Percentiles rank a stretch among this genome's conserved stretches.
phyloP scores from a whole-genome alignment of 35 echinoderm and acorn worm species.

The Holothuria glaberrima region DNA sequence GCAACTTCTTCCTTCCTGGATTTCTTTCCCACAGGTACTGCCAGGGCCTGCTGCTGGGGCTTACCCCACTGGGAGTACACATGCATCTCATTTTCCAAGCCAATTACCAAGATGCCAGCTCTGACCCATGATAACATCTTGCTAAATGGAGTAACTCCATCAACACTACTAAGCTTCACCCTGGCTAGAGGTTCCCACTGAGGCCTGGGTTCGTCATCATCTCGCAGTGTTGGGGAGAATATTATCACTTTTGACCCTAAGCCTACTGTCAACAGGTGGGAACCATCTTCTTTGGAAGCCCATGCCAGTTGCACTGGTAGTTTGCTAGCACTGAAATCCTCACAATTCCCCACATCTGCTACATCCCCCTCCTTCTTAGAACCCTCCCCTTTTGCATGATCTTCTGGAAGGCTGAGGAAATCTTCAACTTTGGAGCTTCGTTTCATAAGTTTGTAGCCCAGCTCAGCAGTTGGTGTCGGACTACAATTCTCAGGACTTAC shows the following conservation, averaged over 20 bases:
- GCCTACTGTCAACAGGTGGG: conserved; percentile 89
- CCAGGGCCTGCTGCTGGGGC: not conserved
- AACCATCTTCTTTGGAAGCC: conserved; percentile 98
- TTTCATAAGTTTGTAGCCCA: conserved; percentile 96
- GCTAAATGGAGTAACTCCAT: conserved; percentile 84
- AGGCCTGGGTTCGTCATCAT: conserved; percentile 66
- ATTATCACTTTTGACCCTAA: conserved; percentile 82
- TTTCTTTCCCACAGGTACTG: conserved; percentile 13
- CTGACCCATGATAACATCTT: conserved; percentile 99
- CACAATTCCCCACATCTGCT: not conserved
- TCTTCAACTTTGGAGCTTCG: conserved; percentile 96
- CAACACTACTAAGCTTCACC: conserved; percentile 72
- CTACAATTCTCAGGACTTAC: conserved; percentile 50
- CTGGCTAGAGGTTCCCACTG: conserved; percentile 80
- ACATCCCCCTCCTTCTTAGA: not conserved
- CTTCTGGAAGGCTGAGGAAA: conserved; percentile 68
- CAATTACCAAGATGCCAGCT: conserved; percentile 90
- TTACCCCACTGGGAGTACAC: conserved; percentile 93
- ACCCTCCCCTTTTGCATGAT: conserved; percentile 22
- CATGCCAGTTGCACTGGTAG: conserved; percentile 86
- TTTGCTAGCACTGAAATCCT: not conserved
- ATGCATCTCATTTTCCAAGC: conserved; percentile 97
- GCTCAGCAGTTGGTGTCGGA: conserved; percentile 46
- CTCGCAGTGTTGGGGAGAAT: conserved; percentile 71
- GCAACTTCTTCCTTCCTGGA: not conserved